A percentile compares a stretch with the other conserved stretches of the same genome.
phyloP scores from a whole-genome alignment of 35 echinoderm and acorn worm genomes.

The Patiria miniata region DNA sequence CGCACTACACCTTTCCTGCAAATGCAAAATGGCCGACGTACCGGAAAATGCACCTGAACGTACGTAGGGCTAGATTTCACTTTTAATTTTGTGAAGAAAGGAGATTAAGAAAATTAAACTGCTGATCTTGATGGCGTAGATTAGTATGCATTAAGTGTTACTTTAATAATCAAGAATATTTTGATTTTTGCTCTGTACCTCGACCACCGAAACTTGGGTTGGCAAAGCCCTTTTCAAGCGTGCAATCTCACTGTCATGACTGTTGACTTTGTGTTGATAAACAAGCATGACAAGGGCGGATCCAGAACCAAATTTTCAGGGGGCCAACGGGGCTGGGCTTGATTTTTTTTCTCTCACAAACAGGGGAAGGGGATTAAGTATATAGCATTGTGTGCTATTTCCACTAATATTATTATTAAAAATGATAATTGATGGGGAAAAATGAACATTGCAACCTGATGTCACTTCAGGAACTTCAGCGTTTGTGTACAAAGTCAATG shows the following conservation, averaged over 20 bases:
- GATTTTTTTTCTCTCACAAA: too few species aligned
- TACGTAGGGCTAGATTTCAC: background rate
- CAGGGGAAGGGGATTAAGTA: too few species aligned
- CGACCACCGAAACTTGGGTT: background rate
- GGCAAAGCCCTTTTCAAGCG: background rate
- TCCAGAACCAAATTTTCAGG: too few species aligned
- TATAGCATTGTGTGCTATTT: too few species aligned
- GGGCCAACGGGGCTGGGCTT: too few species aligned
- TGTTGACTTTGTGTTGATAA: background rate
- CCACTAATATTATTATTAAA: too few species aligned
- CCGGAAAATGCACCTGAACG: slow-evolving; percentile 51
- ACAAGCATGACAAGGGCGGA: too few species aligned
- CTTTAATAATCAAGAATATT: background rate
- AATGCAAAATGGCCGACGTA: slow-evolving; percentile 41
- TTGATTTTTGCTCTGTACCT: background rate
- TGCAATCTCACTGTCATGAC: background rate
- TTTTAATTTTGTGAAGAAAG: background rate
- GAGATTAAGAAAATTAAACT: background rate
- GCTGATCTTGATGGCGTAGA: background rate
- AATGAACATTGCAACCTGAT: too few species aligned
- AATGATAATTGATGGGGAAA: too few species aligned
- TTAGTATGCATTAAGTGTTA: background rate
- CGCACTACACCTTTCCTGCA: background rate
- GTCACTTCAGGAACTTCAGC: too few species aligned
- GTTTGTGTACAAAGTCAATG: too few species aligned